Percentiles rank a stretch among this genome's conserved stretches.
phyloP scores from a whole-genome alignment of 1,140 invertebrate species.

The Melanaphis sacchari region DNA sequence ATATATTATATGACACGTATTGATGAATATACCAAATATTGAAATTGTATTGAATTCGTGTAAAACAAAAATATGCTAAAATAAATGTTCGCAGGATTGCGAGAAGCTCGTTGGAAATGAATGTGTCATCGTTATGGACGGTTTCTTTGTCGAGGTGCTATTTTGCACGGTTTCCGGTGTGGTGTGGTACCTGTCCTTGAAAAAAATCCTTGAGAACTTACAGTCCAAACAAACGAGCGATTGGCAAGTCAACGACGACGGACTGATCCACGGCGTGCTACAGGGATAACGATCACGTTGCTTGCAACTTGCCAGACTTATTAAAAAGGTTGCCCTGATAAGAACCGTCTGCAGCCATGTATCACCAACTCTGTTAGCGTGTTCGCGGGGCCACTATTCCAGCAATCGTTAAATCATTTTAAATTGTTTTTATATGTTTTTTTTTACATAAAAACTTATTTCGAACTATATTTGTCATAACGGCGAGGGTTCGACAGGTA shows the following conservation, averaged over 20 bases:
- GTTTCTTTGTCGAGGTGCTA: slow-evolving; percentile 88
- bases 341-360: too few relatives aligned
- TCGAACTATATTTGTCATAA: neutral
- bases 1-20: too few relatives aligned
- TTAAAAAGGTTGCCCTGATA: too few relatives aligned
- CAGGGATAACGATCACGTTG: neutral
- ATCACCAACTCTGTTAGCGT: too few relatives aligned
- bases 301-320: too few relatives aligned
- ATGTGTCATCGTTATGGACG: slow-evolving; percentile 81
- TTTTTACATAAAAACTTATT: neutral
- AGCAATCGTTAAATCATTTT: neutral
- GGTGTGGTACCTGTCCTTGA: slow-evolving; percentile 69
- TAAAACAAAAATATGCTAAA: neutral
- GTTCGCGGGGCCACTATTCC: neutral
- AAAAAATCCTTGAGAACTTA: neutral
- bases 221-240: neutral
- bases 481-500: neutral
- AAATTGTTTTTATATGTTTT: neutral
- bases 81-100: neutral
- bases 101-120: neutral
- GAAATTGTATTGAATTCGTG: neutral
- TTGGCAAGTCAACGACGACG: neutral
- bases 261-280: neutral
- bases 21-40: too few relatives aligned
- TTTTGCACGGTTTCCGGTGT: slow-evolving; percentile 83